A percentile compares a stretch with the other conserved stretches of the same genome.
Conservation (phyloP, 2,113 vertebrate genomes). For the Clupea harengus region DNA sequence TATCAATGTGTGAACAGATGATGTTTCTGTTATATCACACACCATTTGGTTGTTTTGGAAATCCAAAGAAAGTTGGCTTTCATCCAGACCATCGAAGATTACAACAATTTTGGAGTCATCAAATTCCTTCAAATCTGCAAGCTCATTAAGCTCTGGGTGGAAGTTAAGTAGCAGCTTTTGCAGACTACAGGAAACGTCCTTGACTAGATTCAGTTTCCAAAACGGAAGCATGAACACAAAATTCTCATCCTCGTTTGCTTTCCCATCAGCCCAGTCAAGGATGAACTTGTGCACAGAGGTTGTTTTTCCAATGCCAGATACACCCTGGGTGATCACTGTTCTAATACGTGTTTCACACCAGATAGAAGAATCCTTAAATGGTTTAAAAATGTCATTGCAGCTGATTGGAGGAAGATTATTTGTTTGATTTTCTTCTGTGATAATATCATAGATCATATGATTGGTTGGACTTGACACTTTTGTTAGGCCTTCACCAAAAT, state of each 20-base stretch:
- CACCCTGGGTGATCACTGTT: not conserved
- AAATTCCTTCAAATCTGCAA: not conserved
- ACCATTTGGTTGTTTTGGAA: not conserved
- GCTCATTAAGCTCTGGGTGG: not conserved
- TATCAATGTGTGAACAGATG: not conserved
- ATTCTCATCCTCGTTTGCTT: not conserved
- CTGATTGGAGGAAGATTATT: not conserved
- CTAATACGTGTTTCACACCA: not conserved
- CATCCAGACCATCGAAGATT: not conserved
- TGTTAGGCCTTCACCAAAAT: not conserved
- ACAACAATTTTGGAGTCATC: not conserved
- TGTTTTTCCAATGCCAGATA: not conserved
- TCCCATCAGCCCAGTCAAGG: not conserved
- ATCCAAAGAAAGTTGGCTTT: not conserved
- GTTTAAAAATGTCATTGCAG: not conserved
- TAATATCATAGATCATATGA: too few species aligned
- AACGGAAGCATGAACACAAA: not conserved
- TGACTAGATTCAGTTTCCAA: constrained; percentile 2
- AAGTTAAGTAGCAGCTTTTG: not conserved
- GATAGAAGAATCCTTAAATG: not conserved
- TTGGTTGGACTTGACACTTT: not conserved
- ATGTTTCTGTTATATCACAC: not conserved
- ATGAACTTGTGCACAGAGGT: not conserved
- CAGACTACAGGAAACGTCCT: not conserved
- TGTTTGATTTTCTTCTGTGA: too few species aligned